Percentiles rank a stretch among this genome's conserved stretches.
phyloP scores from a whole-genome alignment of 2,113 vertebrate species.

The Leucoraja erinaceus region DNA sequence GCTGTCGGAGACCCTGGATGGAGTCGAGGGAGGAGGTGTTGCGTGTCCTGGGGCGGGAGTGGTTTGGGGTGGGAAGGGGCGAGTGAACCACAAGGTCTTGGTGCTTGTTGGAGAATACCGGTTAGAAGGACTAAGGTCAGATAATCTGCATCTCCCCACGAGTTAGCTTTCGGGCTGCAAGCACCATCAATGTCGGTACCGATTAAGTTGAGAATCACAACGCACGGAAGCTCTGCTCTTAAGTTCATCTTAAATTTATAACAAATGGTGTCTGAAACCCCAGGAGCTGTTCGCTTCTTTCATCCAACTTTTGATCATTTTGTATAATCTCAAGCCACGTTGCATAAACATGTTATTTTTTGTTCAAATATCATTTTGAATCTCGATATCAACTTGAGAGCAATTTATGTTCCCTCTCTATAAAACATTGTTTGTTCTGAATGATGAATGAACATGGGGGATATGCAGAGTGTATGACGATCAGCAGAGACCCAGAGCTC shows the following conservation, averaged over 20 bases:
- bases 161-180: background rate
- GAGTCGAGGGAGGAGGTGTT: too few relatives aligned
- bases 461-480: background rate
- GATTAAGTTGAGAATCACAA: background rate
- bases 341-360: background rate
- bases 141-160: background rate
- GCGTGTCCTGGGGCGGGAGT: too few relatives aligned
- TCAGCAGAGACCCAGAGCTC: background rate
- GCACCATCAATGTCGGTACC: background rate
- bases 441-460: background rate
- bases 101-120: too few relatives aligned
- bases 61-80: too few relatives aligned
- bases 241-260: slow-evolving; percentile 14
- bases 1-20: too few relatives aligned
- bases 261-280: background rate
- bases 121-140: too few relatives aligned
- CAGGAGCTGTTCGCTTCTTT: background rate
- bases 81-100: too few relatives aligned
- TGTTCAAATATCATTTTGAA: background rate
- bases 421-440: background rate
- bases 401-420: background rate
- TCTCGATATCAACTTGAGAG: background rate
- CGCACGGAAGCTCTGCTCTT: background rate
- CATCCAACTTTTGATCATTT: background rate
- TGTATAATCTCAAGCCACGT: background rate